phyloP scores from a whole-genome alignment of 2,113 vertebrate species.

The Microtus richardsoni region DNA sequence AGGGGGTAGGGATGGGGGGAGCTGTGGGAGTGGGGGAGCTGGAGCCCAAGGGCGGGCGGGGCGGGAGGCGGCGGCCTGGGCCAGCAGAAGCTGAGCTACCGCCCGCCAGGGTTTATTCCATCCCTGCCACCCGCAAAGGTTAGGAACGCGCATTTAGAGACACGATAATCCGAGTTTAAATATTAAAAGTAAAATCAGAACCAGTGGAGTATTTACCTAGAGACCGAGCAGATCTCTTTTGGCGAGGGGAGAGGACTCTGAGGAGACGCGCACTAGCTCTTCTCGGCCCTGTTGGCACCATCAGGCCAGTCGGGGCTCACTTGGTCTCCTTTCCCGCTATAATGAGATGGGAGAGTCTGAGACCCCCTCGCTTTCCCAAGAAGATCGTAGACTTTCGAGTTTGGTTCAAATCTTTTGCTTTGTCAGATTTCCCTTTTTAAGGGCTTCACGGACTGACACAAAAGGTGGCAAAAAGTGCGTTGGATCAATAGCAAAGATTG shows the following conservation, averaged over 20 bases:
- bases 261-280: background rate
- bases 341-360: background rate
- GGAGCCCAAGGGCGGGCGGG: background rate
- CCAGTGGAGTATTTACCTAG: slow-evolving; percentile 82
- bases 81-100: background rate
- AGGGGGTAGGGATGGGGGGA: background rate
- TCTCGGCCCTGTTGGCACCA: background rate
- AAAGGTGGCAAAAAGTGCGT: slow-evolving; percentile 79
- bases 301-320: background rate
- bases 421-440: slow-evolving; percentile 78
- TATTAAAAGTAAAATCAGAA: slow-evolving; percentile 85
- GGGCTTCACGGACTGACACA: slow-evolving; percentile 77
- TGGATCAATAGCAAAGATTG: slow-evolving; percentile 81
- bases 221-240: slow-evolving; percentile 64
- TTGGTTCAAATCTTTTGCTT: slow-evolving; percentile 73
- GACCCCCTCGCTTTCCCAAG: background rate
- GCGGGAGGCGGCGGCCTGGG: background rate
- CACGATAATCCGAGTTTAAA: slow-evolving; percentile 84
- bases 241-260: background rate
- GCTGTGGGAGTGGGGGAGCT: background rate
- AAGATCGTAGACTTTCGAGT: background rate
- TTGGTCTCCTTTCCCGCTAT: background rate
- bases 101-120: slow-evolving; percentile 62
- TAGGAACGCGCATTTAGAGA: slow-evolving; percentile 79
- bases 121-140: slow-evolving; percentile 84